These are phyloP conservation scores for Orussus abietinus DNA, from an alignment of 1,140 invertebrate species.

Conservation along the genomic window DNA sequence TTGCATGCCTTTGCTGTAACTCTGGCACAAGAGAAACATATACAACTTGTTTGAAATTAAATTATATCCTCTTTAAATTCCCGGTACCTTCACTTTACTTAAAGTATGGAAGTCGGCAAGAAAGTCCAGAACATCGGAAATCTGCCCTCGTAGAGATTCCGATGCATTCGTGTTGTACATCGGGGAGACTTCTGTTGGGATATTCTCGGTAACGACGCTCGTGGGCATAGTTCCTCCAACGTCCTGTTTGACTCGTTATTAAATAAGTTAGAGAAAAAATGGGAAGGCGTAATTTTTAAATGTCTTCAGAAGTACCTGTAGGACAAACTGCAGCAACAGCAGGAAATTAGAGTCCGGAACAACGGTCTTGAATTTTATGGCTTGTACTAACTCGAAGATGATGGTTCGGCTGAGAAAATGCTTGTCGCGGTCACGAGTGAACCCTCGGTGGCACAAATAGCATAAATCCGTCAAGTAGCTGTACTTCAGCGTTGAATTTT, in stretches of 20 bases:
- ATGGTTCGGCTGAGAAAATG: conserved; percentile 83
- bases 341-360: conserved; percentile 94
- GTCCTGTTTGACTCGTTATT: too few species aligned
- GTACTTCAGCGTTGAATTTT: conserved; percentile 83
- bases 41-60: conserved; percentile 13
- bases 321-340: conserved; percentile 81
- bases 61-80: conserved; percentile 9
- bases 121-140: conserved; percentile 94
- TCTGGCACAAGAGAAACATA: conserved; percentile 55
- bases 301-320: conserved; percentile 61
- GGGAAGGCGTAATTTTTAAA: conserved; percentile 6
- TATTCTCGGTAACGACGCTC: conserved; percentile 57
- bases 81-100: conserved; percentile 87
- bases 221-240: conserved; percentile 72
- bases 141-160: conserved; percentile 88
- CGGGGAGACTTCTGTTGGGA: conserved; percentile 53
- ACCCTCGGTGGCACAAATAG: conserved; percentile 82
- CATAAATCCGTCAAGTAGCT: conserved; percentile 84
- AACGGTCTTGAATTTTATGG: conserved; percentile 89
- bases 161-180: conserved; percentile 79
- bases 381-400: conserved; percentile 91
- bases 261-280: too few species aligned
- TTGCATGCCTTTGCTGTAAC: conserved; percentile 72
- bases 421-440: conserved; percentile 90
- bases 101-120: conserved; percentile 94